These are phyloP conservation scores for Dromiciops gliroides DNA, from an alignment of 2,113 vertebrate genomes.

Conservation along the genomic window DNA sequence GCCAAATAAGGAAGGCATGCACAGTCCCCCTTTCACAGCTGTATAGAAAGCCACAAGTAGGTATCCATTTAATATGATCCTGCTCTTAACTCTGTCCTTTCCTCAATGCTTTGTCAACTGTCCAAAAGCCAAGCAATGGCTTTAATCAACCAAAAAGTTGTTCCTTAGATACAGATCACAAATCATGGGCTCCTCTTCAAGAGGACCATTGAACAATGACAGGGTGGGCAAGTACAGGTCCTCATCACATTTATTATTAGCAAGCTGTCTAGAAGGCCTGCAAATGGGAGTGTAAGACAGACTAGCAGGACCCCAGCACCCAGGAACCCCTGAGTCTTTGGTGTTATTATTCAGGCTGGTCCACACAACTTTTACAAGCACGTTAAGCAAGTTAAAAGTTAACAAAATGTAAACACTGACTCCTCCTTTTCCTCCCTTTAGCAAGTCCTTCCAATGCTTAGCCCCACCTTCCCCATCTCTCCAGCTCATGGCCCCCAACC, in stretches of 20 bases:
- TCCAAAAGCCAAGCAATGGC: background rate
- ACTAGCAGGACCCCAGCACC: background rate
- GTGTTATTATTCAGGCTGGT: background rate
- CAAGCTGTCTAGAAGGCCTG: background rate
- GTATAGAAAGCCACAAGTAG: background rate
- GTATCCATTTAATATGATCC: background rate
- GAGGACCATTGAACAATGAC: background rate
- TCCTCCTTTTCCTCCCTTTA: background rate
- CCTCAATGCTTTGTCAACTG: background rate
- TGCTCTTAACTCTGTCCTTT: background rate
- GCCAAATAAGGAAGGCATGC: background rate
- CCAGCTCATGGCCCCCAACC: background rate
- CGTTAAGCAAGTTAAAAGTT: background rate
- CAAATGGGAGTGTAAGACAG: background rate
- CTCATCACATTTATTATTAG: background rate
- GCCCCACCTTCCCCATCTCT: background rate
- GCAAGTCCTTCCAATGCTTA: background rate
- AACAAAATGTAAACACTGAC: background rate
- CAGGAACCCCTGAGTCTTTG: background rate
- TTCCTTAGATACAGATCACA: background rate
- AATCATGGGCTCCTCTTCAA: background rate
- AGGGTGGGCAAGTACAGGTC: background rate
- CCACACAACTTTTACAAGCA: background rate
- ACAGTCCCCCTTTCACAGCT: background rate
- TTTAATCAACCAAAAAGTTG: slow-evolving; percentile 34